Evolutionary conservation across 2,797 vertebrate genomes (phyloP), one percentile per base, ranked within the genome.

Genomic region (Petrocephalus sullivani): DNA sequence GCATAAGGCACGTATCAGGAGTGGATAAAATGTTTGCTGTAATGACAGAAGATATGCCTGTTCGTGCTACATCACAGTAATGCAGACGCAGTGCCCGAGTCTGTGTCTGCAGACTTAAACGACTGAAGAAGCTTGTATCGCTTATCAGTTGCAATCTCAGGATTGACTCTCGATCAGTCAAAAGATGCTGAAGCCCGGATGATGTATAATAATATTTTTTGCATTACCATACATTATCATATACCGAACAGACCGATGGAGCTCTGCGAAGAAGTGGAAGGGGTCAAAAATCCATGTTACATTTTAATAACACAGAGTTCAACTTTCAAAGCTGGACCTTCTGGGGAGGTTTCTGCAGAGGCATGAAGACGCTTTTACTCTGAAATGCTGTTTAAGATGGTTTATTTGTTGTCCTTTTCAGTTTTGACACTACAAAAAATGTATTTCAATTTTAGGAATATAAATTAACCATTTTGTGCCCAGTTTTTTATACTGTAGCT

Each of bases 101-200:
- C 94, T 78, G 28, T 87, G 89, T 90, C 83, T 89, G 92, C 87
- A 92, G 91, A 93, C 94, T 94, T 88, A 54, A 92, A 92, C 92
- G 94, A 93, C 93, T 94, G 92, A 95, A 92, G 93, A 95, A 95
- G 95, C 93, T 93, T 93, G 93, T 93, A 93, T 95, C 95, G 95
- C 96, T 95, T 95, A 96, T 95, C 94, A 94, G 93, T 93, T 93
- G 92, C 92, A 93, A 95, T 95, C 96, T 93, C 91, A 93, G 92
- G 94, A 96, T 93, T 94, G 95, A 96, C 96, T 95, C 92, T 93
- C 93, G 89, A 94, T 95, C 96, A 94, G 96, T 97, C 96, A 95
- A 92, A 90, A 94, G 92, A 92, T 91, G 92, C 91, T 92, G 91
- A 91, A 92, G 93, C 95, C 96, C 94, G 93, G 94, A 94, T 93